phyloP scores from a whole-genome alignment of 2,888 invertebrate species.

The Drosophila mimica region DNA sequence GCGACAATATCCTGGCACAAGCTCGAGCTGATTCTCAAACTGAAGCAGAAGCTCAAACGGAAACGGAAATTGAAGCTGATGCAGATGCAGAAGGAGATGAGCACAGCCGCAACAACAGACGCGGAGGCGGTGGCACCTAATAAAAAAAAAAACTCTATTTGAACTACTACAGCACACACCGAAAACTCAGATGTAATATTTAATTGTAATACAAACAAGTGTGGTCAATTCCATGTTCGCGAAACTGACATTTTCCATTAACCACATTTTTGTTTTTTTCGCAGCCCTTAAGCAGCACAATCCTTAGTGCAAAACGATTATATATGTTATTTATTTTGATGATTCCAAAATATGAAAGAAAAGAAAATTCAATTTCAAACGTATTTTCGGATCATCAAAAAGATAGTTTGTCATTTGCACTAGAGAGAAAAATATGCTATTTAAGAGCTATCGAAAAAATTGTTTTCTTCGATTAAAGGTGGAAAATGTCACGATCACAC shows the following conservation, averaged over 20 bases:
- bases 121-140: constrained; percentile 35
- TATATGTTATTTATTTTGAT: too few species aligned
- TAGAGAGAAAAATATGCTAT: not conserved
- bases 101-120: not conserved
- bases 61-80: not conserved
- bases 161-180: constrained; percentile 2
- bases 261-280: not conserved
- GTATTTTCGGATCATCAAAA: not conserved
- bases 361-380: not conserved
- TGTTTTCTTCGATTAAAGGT: not conserved
- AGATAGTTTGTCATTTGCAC: not conserved
- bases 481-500: not conserved
- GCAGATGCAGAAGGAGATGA: not conserved
- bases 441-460: not conserved
- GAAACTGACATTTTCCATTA: not conserved
- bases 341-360: not conserved
- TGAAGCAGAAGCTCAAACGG: not conserved
- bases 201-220: constrained; percentile 3
- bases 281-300: not conserved
- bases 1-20: not conserved
- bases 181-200: constrained; percentile 8
- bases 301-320: not conserved
- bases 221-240: not conserved
- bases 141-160: not conserved
- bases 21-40: not conserved